These are phyloP conservation scores for Lutjanus argentimaculatus DNA, from an alignment of 2,797 vertebrate species.

Conservation along the genomic window DNA sequence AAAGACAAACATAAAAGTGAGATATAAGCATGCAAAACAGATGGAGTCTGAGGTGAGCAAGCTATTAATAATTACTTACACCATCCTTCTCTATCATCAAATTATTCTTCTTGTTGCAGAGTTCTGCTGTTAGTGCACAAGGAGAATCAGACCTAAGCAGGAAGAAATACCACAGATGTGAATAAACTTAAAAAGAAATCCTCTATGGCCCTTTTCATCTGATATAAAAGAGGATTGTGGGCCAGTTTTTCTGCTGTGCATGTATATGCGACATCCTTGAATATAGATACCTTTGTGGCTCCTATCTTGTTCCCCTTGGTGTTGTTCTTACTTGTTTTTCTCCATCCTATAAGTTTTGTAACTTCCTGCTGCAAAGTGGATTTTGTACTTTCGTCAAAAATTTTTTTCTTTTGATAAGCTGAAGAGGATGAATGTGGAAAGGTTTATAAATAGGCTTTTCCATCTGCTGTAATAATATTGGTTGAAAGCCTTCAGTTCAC, in stretches of 20 bases:
- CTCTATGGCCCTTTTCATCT: not conserved
- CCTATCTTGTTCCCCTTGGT: too few species aligned
- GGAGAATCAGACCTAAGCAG: not conserved
- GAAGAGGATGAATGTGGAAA: not conserved
- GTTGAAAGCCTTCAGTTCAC: constrained; percentile 5
- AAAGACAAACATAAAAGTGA: not conserved
- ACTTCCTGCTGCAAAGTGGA: not conserved
- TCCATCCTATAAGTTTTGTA: not conserved
- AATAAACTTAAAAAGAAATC: not conserved
- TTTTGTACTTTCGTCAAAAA: not conserved
- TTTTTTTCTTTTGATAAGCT: not conserved
- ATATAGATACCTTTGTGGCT: not conserved
- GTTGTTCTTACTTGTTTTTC: not conserved
- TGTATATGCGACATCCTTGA: not conserved
- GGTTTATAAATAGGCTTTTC: not conserved
- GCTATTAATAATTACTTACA: constrained; percentile 29
- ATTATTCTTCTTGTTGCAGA: not conserved
- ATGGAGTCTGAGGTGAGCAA: constrained; percentile 3
- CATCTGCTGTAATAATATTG: constrained; percentile 11
- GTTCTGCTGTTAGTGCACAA: not conserved
- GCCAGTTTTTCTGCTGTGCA: not conserved
- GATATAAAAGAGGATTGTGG: not conserved
- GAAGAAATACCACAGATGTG: not conserved
- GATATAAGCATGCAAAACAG: constrained; percentile 5
- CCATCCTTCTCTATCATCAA: not conserved